These are phyloP conservation scores for Formicarius rufipectus DNA, from an alignment of 2,113 vertebrate species.

Conservation along the genomic window DNA sequence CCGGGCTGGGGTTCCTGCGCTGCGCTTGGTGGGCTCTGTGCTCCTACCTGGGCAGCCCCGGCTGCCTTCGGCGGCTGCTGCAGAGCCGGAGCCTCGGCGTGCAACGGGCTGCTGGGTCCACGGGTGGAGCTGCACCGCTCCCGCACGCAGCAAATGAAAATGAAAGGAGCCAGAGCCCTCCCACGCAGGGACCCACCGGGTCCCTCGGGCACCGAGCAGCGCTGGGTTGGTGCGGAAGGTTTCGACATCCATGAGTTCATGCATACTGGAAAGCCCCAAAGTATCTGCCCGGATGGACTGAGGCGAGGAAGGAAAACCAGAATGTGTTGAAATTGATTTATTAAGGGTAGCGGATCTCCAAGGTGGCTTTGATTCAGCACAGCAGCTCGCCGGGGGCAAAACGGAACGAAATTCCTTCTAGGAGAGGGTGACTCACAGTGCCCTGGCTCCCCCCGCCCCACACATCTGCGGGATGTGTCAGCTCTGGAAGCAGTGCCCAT, in stretches of 20 bases:
- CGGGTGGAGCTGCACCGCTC: neutral
- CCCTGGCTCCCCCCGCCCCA: neutral
- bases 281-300: neutral
- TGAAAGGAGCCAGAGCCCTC: neutral
- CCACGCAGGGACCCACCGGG: fast-evolving
- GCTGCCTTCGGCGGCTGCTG: neutral
- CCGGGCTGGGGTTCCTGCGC: fast-evolving
- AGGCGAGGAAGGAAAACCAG: neutral
- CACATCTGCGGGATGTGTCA: neutral
- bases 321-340: neutral
- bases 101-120: fast-evolving
- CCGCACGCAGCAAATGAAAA: neutral
- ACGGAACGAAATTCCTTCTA: neutral
- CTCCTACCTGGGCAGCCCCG: fast-evolving
- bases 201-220: neutral
- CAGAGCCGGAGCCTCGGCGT: neutral
- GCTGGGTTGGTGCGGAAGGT: neutral
- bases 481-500: neutral
- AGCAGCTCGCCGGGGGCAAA: neutral
- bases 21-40: fast-evolving
- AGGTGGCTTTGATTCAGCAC: neutral
- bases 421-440: neutral
- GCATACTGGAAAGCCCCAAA: neutral
- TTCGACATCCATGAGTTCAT: fast-evolving
- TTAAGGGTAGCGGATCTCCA: neutral